Percentiles rank a stretch among this genome's conserved stretches.
Conservation (phyloP, 2,888 invertebrate genomes). For the Willowsia nigromaculata region DNA sequence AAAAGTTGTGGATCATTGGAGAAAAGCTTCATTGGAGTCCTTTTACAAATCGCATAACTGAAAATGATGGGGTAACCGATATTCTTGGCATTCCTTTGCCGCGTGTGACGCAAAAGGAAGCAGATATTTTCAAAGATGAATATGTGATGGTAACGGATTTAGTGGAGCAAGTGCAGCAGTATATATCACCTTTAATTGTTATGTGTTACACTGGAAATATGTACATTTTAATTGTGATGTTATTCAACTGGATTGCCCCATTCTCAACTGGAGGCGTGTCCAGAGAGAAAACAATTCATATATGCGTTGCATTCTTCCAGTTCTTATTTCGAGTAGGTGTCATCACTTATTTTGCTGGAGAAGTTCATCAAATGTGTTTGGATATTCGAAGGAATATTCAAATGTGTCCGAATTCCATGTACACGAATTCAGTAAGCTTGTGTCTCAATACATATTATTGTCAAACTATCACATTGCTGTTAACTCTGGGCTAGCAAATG, state of each 20-base stretch:
- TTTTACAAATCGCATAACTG: neutral
- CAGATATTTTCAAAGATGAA: neutral
- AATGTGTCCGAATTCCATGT: conserved; percentile 19
- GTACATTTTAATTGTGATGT: conserved; percentile 4
- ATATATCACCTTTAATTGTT: neutral
- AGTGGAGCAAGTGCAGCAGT: neutral
- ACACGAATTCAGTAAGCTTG: neutral
- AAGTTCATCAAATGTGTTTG: conserved; percentile 7
- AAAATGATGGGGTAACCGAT: neutral
- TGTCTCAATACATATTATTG: neutral
- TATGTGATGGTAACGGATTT: conserved; percentile 16
- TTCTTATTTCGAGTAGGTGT: neutral
- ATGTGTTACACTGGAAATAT: conserved; percentile 12
- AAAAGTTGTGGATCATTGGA: conserved; percentile 21
- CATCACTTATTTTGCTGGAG: conserved; percentile 27
- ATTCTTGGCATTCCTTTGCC: neutral
- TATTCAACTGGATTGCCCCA: conserved; percentile 27
- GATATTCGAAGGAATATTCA: neutral
- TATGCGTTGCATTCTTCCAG: neutral
- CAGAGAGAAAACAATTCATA: neutral
- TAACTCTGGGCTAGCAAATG: no score
- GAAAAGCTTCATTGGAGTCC: neutral
- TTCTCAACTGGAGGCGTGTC: neutral
- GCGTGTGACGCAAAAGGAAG: no score
- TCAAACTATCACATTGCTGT: neutral